These are phyloP conservation scores for Hipposideros larvatus DNA, from an alignment of 2,797 vertebrate species.

Conservation along the genomic window DNA sequence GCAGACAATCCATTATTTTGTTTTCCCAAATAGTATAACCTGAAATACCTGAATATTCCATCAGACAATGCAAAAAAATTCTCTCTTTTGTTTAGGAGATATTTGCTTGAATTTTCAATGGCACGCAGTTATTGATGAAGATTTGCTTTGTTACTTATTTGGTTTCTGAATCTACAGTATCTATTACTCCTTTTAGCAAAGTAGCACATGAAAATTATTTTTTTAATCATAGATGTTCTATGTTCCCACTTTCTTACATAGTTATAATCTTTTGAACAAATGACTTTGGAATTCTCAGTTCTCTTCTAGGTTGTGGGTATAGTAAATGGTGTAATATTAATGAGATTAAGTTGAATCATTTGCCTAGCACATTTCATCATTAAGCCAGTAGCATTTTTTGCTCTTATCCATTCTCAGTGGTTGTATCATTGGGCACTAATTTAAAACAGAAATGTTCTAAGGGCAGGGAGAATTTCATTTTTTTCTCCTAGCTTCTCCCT, in stretches of 20 bases:
- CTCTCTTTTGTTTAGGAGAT: background rate
- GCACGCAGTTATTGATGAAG: background rate
- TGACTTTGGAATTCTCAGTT: constrained; percentile 50
- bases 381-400: constrained; percentile 70
- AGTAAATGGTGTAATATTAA: constrained; percentile 77
- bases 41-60: background rate
- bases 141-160: constrained; percentile 34
- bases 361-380: constrained; percentile 76
- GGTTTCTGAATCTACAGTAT: background rate
- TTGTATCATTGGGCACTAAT: constrained; percentile 76
- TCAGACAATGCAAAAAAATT: background rate
- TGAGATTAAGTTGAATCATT: constrained; percentile 81
- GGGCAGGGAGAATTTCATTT: background rate
- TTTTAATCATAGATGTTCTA: constrained; percentile 4
- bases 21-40: background rate
- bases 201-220: constrained; percentile 41
- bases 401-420: constrained; percentile 67
- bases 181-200: background rate
- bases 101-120: background rate
- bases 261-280: constrained; percentile 71
- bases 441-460: constrained; percentile 79
- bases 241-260: background rate
- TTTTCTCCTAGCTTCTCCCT: background rate
- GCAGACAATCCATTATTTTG: background rate
- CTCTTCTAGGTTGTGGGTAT: constrained; percentile 62